Conservation (phyloP, 2,797 vertebrate genomes). For the Onychomys torridus region DNA sequence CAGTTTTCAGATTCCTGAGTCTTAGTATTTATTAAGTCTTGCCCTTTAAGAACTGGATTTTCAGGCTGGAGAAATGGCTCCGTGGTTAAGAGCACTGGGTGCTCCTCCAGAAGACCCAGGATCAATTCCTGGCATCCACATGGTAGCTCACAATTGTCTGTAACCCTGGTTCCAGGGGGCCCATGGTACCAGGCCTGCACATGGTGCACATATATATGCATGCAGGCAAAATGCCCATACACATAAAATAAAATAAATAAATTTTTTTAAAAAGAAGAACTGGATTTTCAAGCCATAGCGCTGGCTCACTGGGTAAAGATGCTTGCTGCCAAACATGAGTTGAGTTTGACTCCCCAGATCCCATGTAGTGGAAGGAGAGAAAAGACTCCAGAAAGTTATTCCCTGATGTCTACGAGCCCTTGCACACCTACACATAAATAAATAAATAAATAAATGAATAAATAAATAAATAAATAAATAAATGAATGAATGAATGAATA, state of each 20-base stretch:
- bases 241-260: background rate
- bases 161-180: background rate
- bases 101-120: background rate
- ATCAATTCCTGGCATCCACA: background rate
- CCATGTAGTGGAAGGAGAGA: background rate
- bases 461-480: background rate
- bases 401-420: background rate
- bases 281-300: background rate
- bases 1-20: slow-evolving; percentile 16
- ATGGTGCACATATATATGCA: background rate
- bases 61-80: background rate
- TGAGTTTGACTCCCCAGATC: background rate
- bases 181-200: background rate
- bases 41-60: slow-evolving; percentile 42
- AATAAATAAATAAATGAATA: background rate
- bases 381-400: background rate
- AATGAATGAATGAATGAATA: rapidly evolving
- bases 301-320: background rate
- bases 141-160: background rate
- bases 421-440: background rate
- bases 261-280: background rate
- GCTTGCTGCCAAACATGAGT: background rate
- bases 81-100: background rate
- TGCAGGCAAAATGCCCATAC: background rate
- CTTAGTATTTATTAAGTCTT: slow-evolving; percentile 3